Base-by-base conservation (phyloP, 30 jellyfish, hydroid and myxozoan genomes). In the Rhopilema esculentum region DNA sequence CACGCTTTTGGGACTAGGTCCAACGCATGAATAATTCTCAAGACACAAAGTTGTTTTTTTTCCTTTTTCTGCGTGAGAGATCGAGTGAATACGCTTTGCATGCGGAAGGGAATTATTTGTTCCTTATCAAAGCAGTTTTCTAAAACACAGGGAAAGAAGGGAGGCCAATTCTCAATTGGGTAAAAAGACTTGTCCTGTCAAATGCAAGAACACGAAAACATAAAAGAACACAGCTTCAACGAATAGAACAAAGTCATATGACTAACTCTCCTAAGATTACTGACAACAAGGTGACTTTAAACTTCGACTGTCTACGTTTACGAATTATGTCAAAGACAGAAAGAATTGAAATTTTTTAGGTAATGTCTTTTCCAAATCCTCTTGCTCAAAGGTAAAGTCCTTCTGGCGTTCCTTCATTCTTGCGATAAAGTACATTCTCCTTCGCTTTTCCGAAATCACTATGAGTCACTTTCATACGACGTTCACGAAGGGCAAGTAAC, bases 321-420 rank as follows among this genome's bases (percentile, higher is more conserved):
- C 9, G 12, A 6, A 40, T 12, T 40, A 6, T 40, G 57, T 2
- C 57, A 40, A 2, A 40, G 6, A 40, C 57, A 2, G 57, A 40
- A 40, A 6, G 57, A 40, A 40, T 2, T 40, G 57, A 40, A 2
- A n/a, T 12, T 40, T 67, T 63, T 23, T 0, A 24, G 69, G 69
- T 50, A 31, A 16, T 4, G 69, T n/a, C 33, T 12, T 8, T n/a
- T 48, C 7, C 18, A 0, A 32, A 25, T 67, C 6, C 49, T 31
- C 2, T 30, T 32, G 50, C 17, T 84, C 73, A 93, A 61, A 93
- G 86, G 91, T 95, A 95, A 20, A 95, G 96, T 52, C 97, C 97
- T 66, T 90, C 98, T 1, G 99, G 99, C 8, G 97, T 91, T 23
- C 97, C 97, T 77, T 95, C 99, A 57, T 91, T 92, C 77, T 91